Evolutionary conservation across 2,888 invertebrate genomes (phyloP).

Genomic region (Lomographa bimaculata): DNA sequence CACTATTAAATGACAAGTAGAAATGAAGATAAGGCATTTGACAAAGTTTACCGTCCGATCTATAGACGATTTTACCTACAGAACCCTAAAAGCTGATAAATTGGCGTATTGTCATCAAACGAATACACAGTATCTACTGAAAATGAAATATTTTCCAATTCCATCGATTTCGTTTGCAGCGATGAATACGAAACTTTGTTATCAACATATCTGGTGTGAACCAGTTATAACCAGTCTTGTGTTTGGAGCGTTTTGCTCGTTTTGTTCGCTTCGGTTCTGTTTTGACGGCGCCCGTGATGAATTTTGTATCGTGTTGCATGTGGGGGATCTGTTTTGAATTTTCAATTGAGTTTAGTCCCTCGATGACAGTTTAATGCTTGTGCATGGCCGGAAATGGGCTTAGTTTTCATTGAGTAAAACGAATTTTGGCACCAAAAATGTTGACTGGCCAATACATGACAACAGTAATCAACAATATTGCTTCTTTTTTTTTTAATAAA

Average conservation of each 20-base stretch:
- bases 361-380: too few relatives aligned
- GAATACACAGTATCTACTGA: conserved; percentile 26
- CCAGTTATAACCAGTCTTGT: conserved; percentile 19
- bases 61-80: too few relatives aligned
- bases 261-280: conserved; percentile 3
- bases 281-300: conserved; percentile 13
- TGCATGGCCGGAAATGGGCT: too few relatives aligned
- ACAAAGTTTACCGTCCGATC: too few relatives aligned
- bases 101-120: conserved; percentile 32
- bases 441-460: too few relatives aligned
- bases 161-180: conserved; percentile 34
- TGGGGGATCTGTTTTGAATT: neutral
- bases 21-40: too few relatives aligned
- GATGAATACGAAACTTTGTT: conserved; percentile 29
- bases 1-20: too few relatives aligned
- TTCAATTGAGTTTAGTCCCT: neutral
- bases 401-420: too few relatives aligned
- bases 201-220: conserved; percentile 23
- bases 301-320: conserved; percentile 6
- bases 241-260: conserved; percentile 3
- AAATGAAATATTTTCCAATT: conserved; percentile 47
- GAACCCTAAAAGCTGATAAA: too few relatives aligned
- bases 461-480: too few relatives aligned
- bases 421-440: too few relatives aligned
- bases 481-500: too few relatives aligned